A percentile compares a stretch with the other conserved stretches of the same genome.
phyloP scores from a whole-genome alignment of 2,797 vertebrate genomes.

The Antennarius maculatus region DNA sequence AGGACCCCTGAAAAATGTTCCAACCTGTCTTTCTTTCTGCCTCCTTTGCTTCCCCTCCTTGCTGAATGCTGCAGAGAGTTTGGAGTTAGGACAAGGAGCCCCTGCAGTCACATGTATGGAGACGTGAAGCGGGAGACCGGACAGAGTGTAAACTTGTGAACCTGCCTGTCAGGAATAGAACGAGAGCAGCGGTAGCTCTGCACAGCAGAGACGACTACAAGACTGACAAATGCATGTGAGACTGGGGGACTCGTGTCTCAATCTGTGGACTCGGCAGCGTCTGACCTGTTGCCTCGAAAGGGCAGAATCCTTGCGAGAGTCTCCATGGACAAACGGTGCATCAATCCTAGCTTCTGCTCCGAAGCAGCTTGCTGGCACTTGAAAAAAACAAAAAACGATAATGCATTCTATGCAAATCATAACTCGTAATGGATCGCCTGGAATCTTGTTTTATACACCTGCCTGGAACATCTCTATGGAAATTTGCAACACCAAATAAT shows the following conservation, averaged over 20 bases:
- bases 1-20: constrained; percentile 83
- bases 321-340: constrained; percentile 37
- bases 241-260: constrained; percentile 14
- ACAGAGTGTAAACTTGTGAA: constrained; percentile 76
- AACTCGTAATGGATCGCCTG: constrained; percentile 45
- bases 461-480: constrained; percentile 43
- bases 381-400: background rate
- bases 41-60: constrained; percentile 29
- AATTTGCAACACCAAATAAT: constrained; percentile 17
- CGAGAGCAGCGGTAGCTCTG: constrained; percentile 37
- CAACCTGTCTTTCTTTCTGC: constrained; percentile 76
- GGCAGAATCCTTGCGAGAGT: constrained; percentile 25
- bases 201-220: constrained; percentile 21
- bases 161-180: constrained; percentile 61
- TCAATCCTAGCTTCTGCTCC: constrained; percentile 50
- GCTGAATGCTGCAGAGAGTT: constrained; percentile 43
- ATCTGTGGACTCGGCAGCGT: constrained; percentile 43
- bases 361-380: constrained; percentile 48
- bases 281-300: constrained; percentile 39
- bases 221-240: constrained; percentile 24
- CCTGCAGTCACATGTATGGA: constrained; percentile 71
- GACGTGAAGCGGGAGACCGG: constrained; percentile 53
- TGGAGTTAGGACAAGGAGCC: constrained; percentile 68
- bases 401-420: constrained; percentile 56
- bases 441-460: constrained; percentile 33